Percentiles rank a stretch among this genome's conserved stretches.
Conservation (phyloP, 2,888 invertebrate genomes). For the Ernsta delagoae region DNA sequence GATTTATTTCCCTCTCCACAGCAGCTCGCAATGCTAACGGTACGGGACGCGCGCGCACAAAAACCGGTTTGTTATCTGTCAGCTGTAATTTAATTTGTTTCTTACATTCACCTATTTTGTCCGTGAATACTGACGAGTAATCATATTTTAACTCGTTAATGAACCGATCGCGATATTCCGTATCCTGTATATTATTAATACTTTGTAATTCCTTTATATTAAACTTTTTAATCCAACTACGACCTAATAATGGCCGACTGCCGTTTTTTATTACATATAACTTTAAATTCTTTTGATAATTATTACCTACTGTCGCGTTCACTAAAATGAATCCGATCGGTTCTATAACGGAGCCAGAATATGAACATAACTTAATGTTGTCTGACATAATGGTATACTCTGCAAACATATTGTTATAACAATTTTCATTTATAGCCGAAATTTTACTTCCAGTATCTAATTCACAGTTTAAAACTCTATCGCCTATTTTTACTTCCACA, state of each 20-base stretch:
- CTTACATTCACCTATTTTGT: slow-evolving; percentile 7
- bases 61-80: slow-evolving; percentile 31
- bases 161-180: slow-evolving; percentile 15
- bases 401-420: background rate
- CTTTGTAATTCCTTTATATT: background rate
- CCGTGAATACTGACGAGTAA: slow-evolving; percentile 4
- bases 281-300: background rate
- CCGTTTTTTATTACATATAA: background rate
- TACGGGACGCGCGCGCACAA: slow-evolving; percentile 35
- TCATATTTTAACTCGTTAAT: slow-evolving; percentile 1
- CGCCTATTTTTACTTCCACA: background rate
- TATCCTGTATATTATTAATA: background rate
- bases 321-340: background rate
- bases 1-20: background rate
- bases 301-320: background rate
- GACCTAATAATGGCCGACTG: background rate
- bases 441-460: background rate
- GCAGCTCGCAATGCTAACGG: slow-evolving; percentile 13
- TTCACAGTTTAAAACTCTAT: background rate
- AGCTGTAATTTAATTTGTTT: slow-evolving; percentile 16
- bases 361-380: slow-evolving; percentile 3
- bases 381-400: background rate
- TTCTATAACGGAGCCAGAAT: background rate
- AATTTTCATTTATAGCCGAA: background rate
- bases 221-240: background rate